phyloP scores from a whole-genome alignment of 2,797 vertebrate species.

The Carcharodon carcharias region DNA sequence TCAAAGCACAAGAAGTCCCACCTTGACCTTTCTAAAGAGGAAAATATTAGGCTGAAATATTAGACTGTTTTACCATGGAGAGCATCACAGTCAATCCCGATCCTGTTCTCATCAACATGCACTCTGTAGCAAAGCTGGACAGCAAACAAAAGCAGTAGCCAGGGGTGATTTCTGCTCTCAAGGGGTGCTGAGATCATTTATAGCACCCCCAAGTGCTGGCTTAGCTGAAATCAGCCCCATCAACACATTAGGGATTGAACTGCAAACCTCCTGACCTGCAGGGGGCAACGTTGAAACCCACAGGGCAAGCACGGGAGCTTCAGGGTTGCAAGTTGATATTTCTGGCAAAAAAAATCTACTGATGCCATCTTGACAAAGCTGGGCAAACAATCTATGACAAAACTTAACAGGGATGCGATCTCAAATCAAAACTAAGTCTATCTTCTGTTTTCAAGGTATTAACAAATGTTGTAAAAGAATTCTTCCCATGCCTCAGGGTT shows the following conservation, averaged over 20 bases:
- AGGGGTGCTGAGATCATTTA: too few species aligned
- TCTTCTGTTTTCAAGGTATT: background rate
- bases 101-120: too few species aligned
- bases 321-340: background rate
- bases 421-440: background rate
- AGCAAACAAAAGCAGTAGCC: too few species aligned
- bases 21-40: too few species aligned
- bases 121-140: too few species aligned
- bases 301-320: background rate
- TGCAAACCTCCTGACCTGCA: background rate
- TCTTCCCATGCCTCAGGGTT: background rate
- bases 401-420: background rate
- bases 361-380: background rate
- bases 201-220: background rate
- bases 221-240: background rate
- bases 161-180: too few species aligned
- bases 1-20: too few species aligned
- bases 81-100: too few species aligned
- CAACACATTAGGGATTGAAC: background rate
- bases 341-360: background rate
- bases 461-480: background rate
- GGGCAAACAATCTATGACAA: background rate
- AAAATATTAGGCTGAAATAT: too few species aligned
- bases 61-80: too few species aligned
- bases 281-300: background rate